phyloP scores from a whole-genome alignment of 2,888 invertebrate genomes.

The Anoplius nigerrimus region DNA sequence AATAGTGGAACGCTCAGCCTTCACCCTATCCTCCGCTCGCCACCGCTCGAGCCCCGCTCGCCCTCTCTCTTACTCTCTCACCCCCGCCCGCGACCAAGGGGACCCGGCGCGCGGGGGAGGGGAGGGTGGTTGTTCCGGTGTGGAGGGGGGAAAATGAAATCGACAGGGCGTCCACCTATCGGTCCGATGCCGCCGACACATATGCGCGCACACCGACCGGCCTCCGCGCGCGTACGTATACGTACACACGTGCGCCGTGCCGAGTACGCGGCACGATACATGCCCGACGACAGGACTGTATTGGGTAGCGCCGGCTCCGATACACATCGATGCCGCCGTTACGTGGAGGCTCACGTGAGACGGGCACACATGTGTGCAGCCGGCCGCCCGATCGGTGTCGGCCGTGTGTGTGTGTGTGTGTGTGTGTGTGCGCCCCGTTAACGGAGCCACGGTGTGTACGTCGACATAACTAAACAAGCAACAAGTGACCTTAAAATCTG shows the following conservation, averaged over 20 bases:
- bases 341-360: slow-evolving; percentile 18
- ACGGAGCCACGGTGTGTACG: slow-evolving; percentile 49
- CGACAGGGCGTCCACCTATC: slow-evolving; percentile 73
- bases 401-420: slow-evolving; percentile 27
- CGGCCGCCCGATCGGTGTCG: slow-evolving; percentile 39
- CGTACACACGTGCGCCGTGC: neutral
- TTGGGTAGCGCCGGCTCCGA: neutral
- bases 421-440: slow-evolving; percentile 19
- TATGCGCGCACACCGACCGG: slow-evolving; percentile 40
- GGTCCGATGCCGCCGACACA: slow-evolving; percentile 63
- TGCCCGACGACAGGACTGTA: too few species aligned
- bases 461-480: slow-evolving; percentile 74
- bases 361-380: slow-evolving; percentile 5
- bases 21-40: slow-evolving; percentile 25
- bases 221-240: neutral
- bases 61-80: slow-evolving; percentile 8
- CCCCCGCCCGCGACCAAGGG: slow-evolving; percentile 5
- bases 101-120: slow-evolving; percentile 1
- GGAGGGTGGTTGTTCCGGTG: slow-evolving; percentile 6
- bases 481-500: slow-evolving; percentile 74
- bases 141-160: slow-evolving; percentile 65
- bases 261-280: neutral
- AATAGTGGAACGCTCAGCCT: slow-evolving; percentile 57
- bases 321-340: too few species aligned
- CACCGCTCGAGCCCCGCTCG: slow-evolving; percentile 19